Evolutionary conservation across 2,113 vertebrate genomes (phyloP).

Genomic region (Neogobius melanostomus): DNA sequence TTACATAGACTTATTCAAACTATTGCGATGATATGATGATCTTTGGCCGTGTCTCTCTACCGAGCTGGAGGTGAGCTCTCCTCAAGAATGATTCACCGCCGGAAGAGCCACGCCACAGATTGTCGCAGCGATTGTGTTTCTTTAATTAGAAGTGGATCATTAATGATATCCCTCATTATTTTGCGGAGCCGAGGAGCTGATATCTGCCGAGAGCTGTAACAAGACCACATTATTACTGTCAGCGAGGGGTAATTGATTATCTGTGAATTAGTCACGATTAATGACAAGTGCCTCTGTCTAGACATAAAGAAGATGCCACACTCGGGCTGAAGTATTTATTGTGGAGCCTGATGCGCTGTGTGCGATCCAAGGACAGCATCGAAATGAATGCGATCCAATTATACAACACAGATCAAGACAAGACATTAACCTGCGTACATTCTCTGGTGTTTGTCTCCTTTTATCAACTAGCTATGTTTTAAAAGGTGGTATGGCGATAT

Average conservation of each 20-base stretch:
- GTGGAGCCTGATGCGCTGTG: too few relatives aligned
- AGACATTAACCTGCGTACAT: too few relatives aligned
- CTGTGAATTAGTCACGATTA: neutral
- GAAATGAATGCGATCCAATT: too few relatives aligned
- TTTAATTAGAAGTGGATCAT: conserved; percentile 4
- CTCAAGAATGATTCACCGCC: conserved; percentile 9
- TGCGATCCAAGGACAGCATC: too few relatives aligned
- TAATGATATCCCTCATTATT: conserved; percentile 6
- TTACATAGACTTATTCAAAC: too few relatives aligned
- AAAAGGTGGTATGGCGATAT: too few relatives aligned
- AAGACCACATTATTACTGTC: neutral
- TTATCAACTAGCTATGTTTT: too few relatives aligned
- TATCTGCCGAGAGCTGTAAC: neutral
- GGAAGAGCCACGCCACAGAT: neutral
- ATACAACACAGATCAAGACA: too few relatives aligned
- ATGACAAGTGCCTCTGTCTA: conserved; percentile 7
- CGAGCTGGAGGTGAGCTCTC: conserved; percentile 5
- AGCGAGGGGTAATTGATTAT: neutral
- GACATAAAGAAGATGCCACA: neutral
- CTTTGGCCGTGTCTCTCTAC: conserved; percentile 37
- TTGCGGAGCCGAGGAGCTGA: conserved; percentile 3
- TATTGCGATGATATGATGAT: conserved; percentile 13
- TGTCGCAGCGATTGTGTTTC: neutral
- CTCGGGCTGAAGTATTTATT: too few relatives aligned
- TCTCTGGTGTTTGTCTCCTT: too few relatives aligned